Evolutionary conservation across 1,140 invertebrate species (phyloP), one percentile per base, ranked within the genome.

Genomic region (Riptortus pedestris): DNA sequence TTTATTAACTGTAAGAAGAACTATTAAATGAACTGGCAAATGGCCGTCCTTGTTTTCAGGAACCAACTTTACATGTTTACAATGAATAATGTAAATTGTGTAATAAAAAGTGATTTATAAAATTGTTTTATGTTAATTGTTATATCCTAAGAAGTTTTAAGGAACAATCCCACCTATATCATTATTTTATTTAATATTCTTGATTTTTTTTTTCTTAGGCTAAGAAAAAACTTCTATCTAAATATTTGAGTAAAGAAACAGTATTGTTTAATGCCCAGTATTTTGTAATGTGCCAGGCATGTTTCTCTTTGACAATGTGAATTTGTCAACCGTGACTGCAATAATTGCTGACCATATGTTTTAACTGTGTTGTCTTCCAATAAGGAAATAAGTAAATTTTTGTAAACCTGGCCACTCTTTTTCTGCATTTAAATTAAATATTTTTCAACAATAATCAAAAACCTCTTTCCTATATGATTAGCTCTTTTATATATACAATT

Each of bases 301-400:
- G 12, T 55, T 55, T 55, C 26, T 55, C 3, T 14, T 55, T 24
- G 2, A 24, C 18, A 55, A 24, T 24, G 26, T 55, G 16, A 24
- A 55, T 55, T 24, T 55, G 31, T 38, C 31, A 38, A 14, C 5
- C 14, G 31, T 14, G 14, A 5, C 14, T 38, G n/a, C n/a, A n/a
- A 47, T 47, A 47, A 2, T 20, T 55, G 14, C 20, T 7, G 51
- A 55, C 14, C 14, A 55, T 55, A 24, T 26, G 26, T 26, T 55
- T 55, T 26, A 24, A 26, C 24, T 55, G 51, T 55, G 18, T 55
- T 55, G 51, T 55, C 51, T 55, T 55, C 51, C 51, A 55, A 27
- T 55, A 27, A 55, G 16, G 12, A 3, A 24, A 24, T 24, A 24
- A 5, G 22, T 24, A 27, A 9, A 24, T 0, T 55, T 3, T 22